Evolutionary conservation across 2,113 vertebrate species (phyloP).

Genomic region (Cavia porcellus): DNA sequence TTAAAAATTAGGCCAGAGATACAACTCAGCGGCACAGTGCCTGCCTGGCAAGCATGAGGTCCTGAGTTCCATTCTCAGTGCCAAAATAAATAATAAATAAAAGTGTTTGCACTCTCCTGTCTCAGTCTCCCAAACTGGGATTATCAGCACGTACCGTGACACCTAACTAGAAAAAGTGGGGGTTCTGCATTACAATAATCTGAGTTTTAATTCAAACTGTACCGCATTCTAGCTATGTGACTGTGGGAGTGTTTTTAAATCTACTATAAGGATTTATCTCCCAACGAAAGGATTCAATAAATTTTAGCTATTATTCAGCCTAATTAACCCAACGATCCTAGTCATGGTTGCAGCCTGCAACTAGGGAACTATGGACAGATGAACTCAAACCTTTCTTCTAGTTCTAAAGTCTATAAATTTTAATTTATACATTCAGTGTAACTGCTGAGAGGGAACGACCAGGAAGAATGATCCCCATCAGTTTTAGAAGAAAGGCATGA

Average conservation of each 20-base stretch:
- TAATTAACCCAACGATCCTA: not conserved
- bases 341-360: not conserved
- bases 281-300: slow-evolving; percentile 15
- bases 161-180: not conserved
- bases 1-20: not conserved
- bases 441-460: not conserved
- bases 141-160: not conserved
- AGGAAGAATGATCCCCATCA: slow-evolving; percentile 3
- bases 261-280: slow-evolving; percentile 22
- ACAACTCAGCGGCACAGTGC: too few species aligned
- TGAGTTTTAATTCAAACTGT: slow-evolving; percentile 15
- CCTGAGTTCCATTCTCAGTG: too few species aligned
- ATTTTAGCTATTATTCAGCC: slow-evolving; percentile 14
- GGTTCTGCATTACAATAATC: not conserved
- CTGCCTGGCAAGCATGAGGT: too few species aligned
- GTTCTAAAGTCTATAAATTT: not conserved
- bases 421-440: not conserved
- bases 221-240: not conserved
- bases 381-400: slow-evolving; percentile 39
- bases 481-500: slow-evolving; percentile 38
- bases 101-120: not conserved
- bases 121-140: not conserved
- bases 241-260: not conserved
- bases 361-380: not conserved
- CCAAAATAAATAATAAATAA: too few species aligned